Evolutionary conservation across 1,140 invertebrate genomes (phyloP).

Genomic region (Nylanderia fulva): DNA sequence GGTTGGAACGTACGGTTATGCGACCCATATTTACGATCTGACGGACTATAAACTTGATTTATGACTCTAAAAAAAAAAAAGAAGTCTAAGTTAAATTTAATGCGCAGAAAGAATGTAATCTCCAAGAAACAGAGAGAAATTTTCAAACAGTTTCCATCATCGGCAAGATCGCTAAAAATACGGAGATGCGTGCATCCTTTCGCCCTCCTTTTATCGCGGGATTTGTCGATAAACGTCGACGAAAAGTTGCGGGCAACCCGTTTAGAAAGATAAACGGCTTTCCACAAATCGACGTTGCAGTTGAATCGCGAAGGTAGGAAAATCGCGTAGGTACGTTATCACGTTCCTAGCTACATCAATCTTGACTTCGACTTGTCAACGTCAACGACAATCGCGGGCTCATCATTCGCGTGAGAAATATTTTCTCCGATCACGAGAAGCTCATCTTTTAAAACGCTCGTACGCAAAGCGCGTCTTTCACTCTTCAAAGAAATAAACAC

Average conservation of each 20-base stretch:
- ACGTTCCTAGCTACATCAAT: constrained; percentile 53
- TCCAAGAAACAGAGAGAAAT: constrained; percentile 20
- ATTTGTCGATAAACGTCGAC: constrained; percentile 62
- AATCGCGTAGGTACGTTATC: constrained; percentile 59
- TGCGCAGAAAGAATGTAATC: constrained; percentile 29
- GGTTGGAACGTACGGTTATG: constrained; percentile 10
- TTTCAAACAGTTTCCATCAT: constrained; percentile 50
- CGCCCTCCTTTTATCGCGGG: constrained; percentile 39
- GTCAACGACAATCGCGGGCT: constrained; percentile 57
- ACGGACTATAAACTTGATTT: constrained; percentile 54
- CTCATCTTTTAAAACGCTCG: constrained; percentile 35
- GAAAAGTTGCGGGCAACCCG: constrained; percentile 56
- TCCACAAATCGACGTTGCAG: constrained; percentile 57
- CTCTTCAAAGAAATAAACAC: background rate
- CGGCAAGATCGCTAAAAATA: constrained; percentile 39
- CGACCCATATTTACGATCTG: constrained; percentile 15
- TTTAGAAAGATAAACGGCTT: constrained; percentile 57
- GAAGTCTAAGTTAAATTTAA: constrained; percentile 38
- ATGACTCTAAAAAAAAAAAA: constrained; percentile 17
- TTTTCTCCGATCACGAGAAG: constrained; percentile 49
- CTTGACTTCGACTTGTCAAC: constrained; percentile 59
- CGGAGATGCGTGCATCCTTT: constrained; percentile 39
- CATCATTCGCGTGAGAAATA: constrained; percentile 55
- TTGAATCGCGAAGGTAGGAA: constrained; percentile 54
- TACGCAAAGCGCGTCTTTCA: background rate